phyloP scores from a whole-genome alignment of 1,140 invertebrate species.

The Anagrus nilaparvatae region DNA sequence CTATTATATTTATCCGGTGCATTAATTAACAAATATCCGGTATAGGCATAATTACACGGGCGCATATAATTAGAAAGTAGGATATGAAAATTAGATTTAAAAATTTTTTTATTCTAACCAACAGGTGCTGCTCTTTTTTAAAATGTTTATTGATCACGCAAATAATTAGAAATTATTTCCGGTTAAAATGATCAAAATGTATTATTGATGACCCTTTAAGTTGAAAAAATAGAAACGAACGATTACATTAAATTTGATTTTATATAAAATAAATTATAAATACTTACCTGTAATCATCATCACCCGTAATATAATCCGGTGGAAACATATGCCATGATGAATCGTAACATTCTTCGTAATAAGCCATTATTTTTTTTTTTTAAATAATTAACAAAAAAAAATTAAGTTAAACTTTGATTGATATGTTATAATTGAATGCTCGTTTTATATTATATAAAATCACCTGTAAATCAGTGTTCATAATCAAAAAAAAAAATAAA shows the following conservation, averaged over 20 bases:
- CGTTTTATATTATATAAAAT: too few relatives aligned
- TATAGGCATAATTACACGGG: too few relatives aligned
- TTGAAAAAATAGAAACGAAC: neutral
- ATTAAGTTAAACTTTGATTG: constrained; percentile 1
- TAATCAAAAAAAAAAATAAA: too few relatives aligned
- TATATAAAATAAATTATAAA: constrained; percentile 2
- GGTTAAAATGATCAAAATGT: constrained; percentile 12
- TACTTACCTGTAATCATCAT: constrained; percentile 46
- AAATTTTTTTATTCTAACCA: too few relatives aligned
- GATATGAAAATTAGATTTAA: too few relatives aligned
- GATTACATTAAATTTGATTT: neutral
- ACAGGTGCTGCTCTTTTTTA: too few relatives aligned
- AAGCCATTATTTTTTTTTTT: constrained; percentile 24
- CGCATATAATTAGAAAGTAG: neutral
- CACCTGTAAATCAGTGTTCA: too few relatives aligned
- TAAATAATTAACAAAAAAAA: constrained; percentile 14
- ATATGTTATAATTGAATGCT: too few relatives aligned
- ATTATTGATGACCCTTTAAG: too few relatives aligned
- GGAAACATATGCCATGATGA: constrained; percentile 57
- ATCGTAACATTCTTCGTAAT: constrained; percentile 52
- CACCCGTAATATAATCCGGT: constrained; percentile 56
- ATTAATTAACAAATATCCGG: too few relatives aligned
- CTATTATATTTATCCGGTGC: too few relatives aligned
- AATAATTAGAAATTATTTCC: constrained; percentile 16
- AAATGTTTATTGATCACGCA: constrained; percentile 16